A percentile compares a stretch with the other conserved stretches of the same genome.
Evolutionary conservation across 2,797 vertebrate species (phyloP).

Genomic region (Fistularia tabacaria): DNA sequence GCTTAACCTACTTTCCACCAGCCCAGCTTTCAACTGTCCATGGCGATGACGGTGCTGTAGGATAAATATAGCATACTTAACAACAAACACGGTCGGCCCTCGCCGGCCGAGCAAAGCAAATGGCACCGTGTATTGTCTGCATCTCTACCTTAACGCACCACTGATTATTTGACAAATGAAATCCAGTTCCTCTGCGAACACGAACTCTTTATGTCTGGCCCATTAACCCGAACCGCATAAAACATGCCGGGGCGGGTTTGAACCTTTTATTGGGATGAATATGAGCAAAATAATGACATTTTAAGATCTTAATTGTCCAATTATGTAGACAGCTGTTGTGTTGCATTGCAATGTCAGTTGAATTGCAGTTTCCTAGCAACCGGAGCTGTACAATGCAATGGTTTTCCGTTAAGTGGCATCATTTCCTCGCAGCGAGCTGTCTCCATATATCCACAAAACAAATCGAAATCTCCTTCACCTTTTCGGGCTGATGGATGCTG

Average conservation of each 20-base stretch:
- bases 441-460: slow-evolving; percentile 34
- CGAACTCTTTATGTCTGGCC: slow-evolving; percentile 54
- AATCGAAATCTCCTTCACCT: slow-evolving; percentile 28
- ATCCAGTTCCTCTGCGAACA: slow-evolving; percentile 44
- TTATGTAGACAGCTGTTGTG: slow-evolving; percentile 77
- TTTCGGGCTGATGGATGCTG: slow-evolving; percentile 6
- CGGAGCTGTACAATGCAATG: slow-evolving; percentile 67
- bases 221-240: slow-evolving; percentile 72
- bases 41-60: slow-evolving; percentile 52
- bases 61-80: slow-evolving; percentile 62
- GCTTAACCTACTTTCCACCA: slow-evolving; percentile 72
- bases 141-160: slow-evolving; percentile 29
- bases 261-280: slow-evolving; percentile 71
- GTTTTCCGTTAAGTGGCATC: slow-evolving; percentile 68
- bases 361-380: slow-evolving; percentile 83
- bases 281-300: slow-evolving; percentile 73
- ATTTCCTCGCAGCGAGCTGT: slow-evolving; percentile 42
- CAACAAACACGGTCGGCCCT: slow-evolving; percentile 12
- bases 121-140: slow-evolving; percentile 4
- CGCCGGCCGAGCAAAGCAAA: slow-evolving; percentile 13
- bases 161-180: slow-evolving; percentile 57
- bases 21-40: slow-evolving; percentile 45
- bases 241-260: slow-evolving; percentile 61
- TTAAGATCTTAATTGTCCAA: slow-evolving; percentile 80
- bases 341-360: slow-evolving; percentile 73